phyloP scores from a whole-genome alignment of 2,888 invertebrate genomes.

The Melitaea athalia region DNA sequence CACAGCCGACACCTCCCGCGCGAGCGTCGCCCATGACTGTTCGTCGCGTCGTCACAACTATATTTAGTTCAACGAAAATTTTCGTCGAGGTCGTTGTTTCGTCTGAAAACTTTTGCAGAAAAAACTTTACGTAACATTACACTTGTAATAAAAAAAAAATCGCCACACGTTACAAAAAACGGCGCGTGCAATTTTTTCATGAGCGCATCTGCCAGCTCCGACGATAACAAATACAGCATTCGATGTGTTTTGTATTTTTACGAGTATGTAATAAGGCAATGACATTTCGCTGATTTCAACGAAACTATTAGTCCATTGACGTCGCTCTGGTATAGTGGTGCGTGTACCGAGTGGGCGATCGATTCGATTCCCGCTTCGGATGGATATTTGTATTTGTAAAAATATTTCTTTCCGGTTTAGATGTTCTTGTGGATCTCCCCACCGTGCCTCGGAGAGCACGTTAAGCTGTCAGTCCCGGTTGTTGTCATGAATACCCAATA shows the following conservation, averaged over 20 bases:
- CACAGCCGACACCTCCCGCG: not conserved
- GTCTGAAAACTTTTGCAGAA: slow-evolving; percentile 12
- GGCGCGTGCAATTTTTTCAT: not conserved
- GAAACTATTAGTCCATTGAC: too few species aligned
- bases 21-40: slow-evolving; percentile 12
- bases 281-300: too few species aligned
- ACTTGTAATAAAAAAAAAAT: slow-evolving; percentile 2
- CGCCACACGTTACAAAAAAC: slow-evolving; percentile 12
- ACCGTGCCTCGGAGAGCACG: too few species aligned
- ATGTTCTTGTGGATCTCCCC: too few species aligned
- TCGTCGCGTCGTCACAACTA: slow-evolving; percentile 25
- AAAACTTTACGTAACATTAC: slow-evolving; percentile 21
- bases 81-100: slow-evolving; percentile 36
- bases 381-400: too few species aligned
- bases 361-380: too few species aligned
- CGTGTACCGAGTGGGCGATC: too few species aligned
- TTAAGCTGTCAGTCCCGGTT: too few species aligned
- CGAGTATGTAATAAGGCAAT: too few species aligned
- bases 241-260: not conserved
- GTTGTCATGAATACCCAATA: too few species aligned
- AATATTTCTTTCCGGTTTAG: too few species aligned
- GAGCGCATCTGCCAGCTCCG: not conserved
- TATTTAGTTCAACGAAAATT: slow-evolving; percentile 33
- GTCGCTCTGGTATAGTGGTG: too few species aligned
- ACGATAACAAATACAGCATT: not conserved